Percentiles rank a stretch among this genome's conserved stretches.
Evolutionary conservation across 2,888 invertebrate species (phyloP).

Genomic region (Sussaba pulchella): DNA sequence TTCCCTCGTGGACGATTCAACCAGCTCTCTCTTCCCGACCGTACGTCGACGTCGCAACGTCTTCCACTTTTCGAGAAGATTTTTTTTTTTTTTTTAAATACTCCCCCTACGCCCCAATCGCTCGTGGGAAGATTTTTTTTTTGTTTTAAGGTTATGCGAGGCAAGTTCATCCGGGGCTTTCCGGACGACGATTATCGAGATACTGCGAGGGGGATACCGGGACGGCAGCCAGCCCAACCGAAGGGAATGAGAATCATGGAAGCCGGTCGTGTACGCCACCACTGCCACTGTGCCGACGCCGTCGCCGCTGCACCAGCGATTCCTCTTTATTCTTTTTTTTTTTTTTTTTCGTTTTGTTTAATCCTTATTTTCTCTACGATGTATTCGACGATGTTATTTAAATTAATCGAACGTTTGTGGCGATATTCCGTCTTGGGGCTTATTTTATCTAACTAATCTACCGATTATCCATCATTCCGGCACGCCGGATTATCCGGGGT

Average conservation of each 20-base stretch:
- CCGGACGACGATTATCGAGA: constrained; percentile 48
- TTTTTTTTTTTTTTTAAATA: no score
- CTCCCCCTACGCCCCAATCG: constrained; percentile 16
- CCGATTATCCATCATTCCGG: neutral
- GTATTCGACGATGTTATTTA: no score
- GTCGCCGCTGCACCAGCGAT: constrained; percentile 1
- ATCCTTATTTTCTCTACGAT: no score
- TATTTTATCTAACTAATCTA: neutral
- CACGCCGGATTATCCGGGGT: neutral
- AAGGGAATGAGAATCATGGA: constrained; percentile 32
- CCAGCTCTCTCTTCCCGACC: no score
- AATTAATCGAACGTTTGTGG: no score
- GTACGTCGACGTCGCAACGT: no score
- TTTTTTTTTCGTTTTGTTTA: no score
- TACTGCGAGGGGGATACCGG: constrained; percentile 43
- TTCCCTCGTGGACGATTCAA: no score
- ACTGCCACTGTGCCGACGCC: constrained; percentile 27
- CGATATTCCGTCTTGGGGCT: no score
- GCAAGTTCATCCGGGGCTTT: no score
- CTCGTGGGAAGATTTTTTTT: no score
- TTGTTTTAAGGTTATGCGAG: constrained; percentile 63
- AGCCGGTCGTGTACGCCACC: constrained; percentile 37
- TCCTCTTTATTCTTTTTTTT: constrained; percentile 32
- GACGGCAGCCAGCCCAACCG: constrained; percentile 55
- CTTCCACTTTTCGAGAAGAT: no score